phyloP scores from a whole-genome alignment of 2,113 vertebrate species.

The Sphyrna mokarran region DNA sequence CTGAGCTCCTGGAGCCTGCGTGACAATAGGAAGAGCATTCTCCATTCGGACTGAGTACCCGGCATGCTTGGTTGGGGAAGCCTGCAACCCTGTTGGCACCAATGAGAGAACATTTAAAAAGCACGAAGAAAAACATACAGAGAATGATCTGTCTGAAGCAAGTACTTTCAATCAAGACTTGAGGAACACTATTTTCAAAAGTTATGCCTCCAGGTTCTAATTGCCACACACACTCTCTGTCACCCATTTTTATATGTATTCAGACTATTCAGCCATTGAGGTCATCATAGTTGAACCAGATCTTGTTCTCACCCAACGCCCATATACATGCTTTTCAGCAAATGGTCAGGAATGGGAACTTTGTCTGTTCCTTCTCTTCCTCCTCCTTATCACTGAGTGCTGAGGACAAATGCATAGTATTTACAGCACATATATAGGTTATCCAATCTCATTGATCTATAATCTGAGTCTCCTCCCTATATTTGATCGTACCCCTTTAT shows the following conservation, averaged over 20 bases:
- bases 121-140: neutral
- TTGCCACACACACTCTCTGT: neutral
- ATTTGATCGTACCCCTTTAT: neutral
- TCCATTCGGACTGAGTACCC: conserved; percentile 97
- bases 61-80: conserved; percentile 91
- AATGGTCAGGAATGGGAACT: neutral
- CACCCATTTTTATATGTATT: neutral
- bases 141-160: neutral
- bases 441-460: neutral
- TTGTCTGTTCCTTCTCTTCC: neutral
- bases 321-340: neutral
- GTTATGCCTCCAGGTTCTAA: neutral
- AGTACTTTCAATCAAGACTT: neutral
- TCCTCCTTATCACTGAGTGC: neutral
- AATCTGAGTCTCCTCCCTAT: neutral
- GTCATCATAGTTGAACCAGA: neutral
- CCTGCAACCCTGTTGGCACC: conserved; percentile 76
- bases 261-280: neutral
- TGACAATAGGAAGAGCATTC: conserved; percentile 95
- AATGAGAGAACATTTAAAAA: conserved; percentile 40
- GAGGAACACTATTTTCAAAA: neutral
- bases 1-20: conserved; percentile 87
- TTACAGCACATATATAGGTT: neutral
- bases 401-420: neutral
- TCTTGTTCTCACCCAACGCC: neutral